phyloP scores from a whole-genome alignment of 1,140 invertebrate species.

The Nebria ingens region DNA sequence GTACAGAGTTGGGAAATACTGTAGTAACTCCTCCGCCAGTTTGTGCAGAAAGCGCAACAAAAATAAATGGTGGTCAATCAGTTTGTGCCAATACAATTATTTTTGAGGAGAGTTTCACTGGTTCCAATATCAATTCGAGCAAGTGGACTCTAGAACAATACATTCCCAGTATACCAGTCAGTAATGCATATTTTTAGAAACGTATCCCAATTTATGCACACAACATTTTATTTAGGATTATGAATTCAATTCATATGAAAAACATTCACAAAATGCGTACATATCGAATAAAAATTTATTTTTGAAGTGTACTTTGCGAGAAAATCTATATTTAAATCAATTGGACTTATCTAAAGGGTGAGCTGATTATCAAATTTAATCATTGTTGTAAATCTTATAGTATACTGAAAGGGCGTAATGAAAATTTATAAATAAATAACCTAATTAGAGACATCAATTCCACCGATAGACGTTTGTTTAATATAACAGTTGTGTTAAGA shows the following conservation, averaged over 20 bases:
- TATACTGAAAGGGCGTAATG: too few relatives aligned
- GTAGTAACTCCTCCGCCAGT: background rate
- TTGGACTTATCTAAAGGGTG: slow-evolving; percentile 15
- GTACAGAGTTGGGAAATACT: background rate
- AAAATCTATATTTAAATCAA: background rate
- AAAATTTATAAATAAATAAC: too few relatives aligned
- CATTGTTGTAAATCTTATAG: background rate
- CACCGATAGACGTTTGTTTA: too few relatives aligned
- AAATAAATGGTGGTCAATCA: slow-evolving; percentile 7
- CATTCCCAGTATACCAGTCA: background rate
- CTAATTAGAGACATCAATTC: too few relatives aligned
- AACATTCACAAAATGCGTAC: background rate
- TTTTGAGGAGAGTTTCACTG: slow-evolving; percentile 21
- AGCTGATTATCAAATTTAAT: slow-evolving; percentile 9
- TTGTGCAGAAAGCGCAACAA: background rate
- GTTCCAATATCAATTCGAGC: slow-evolving; percentile 9
- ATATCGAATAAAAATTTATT: slow-evolving; percentile 8
- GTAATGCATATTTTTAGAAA: background rate
- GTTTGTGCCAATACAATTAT: slow-evolving; percentile 16
- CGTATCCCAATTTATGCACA: background rate
- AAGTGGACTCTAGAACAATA: slow-evolving; percentile 18
- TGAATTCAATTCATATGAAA: slow-evolving; percentile 19
- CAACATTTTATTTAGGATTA: slow-evolving; percentile 25
- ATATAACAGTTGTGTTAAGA: too few relatives aligned
- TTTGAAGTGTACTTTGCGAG: slow-evolving; percentile 12